phyloP scores from a whole-genome alignment of 1,140 invertebrate genomes.

The Antheraea pernyi region DNA sequence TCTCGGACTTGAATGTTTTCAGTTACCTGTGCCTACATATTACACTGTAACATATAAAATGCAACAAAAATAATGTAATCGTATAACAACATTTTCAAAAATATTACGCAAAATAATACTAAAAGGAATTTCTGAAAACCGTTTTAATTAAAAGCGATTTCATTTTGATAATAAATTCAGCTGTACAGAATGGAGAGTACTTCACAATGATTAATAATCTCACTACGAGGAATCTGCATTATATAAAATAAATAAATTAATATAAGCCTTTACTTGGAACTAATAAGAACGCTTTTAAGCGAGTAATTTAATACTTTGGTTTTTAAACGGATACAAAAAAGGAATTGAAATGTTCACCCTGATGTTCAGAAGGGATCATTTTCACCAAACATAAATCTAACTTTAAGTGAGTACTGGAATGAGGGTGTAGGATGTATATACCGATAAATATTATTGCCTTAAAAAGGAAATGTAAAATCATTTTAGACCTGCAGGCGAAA shows the following conservation, averaged over 20 bases:
- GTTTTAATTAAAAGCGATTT: not conserved
- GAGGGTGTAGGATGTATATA: too few relatives aligned
- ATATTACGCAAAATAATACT: not conserved
- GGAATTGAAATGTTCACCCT: too few relatives aligned
- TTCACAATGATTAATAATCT: not conserved
- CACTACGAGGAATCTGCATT: not conserved
- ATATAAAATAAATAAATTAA: not conserved
- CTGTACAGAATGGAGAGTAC: not conserved
- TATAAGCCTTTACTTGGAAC: not conserved
- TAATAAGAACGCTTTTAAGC: not conserved
- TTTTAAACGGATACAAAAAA: too few relatives aligned
- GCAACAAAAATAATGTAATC: not conserved
- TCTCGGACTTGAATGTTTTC: slow-evolving; percentile 17
- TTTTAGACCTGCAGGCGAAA: too few relatives aligned
- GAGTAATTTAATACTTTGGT: not conserved
- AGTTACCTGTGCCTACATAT: not conserved
- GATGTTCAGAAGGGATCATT: too few relatives aligned
- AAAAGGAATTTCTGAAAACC: not conserved
- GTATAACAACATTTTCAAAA: not conserved
- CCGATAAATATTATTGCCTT: too few relatives aligned
- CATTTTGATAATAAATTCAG: not conserved
- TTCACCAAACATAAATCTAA: too few relatives aligned
- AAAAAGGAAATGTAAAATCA: too few relatives aligned
- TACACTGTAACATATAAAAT: not conserved
- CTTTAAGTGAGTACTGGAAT: too few relatives aligned